These are phyloP conservation scores for Dyspetes luteomarginatus DNA, from an alignment of 2,888 invertebrate genomes.

Conservation along the genomic window DNA sequence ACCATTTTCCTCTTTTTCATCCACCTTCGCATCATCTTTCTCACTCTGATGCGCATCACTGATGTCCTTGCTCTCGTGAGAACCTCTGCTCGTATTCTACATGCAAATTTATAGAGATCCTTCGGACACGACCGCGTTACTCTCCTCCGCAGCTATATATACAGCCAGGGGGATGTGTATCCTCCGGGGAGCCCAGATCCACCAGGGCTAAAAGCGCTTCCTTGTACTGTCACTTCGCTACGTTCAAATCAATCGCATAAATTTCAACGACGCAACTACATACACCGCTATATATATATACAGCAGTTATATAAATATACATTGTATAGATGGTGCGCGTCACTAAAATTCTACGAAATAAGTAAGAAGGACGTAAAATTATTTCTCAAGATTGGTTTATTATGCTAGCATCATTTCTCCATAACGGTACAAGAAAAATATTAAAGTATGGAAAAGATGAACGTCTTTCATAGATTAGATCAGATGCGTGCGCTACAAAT, in stretches of 20 bases:
- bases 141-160: slow-evolving; percentile 70
- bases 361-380: slow-evolving; percentile 26
- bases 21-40: slow-evolving; percentile 37
- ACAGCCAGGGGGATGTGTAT: slow-evolving; percentile 74
- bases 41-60: slow-evolving; percentile 51
- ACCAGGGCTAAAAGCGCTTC: slow-evolving; percentile 83
- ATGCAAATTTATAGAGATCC: slow-evolving; percentile 84
- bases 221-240: slow-evolving; percentile 83
- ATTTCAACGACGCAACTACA: slow-evolving; percentile 78
- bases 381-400: slow-evolving; percentile 16
- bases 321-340: slow-evolving; percentile 17
- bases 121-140: slow-evolving; percentile 80
- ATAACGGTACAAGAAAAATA: not conserved
- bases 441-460: not conserved
- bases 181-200: slow-evolving; percentile 78
- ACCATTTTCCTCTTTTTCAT: slow-evolving; percentile 26
- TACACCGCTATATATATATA: slow-evolving; percentile 62
- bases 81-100: slow-evolving; percentile 81
- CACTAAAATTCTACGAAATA: slow-evolving; percentile 38
- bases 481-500: not conserved
- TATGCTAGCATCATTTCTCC: slow-evolving; percentile 23
- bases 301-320: slow-evolving; percentile 43
- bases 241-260: slow-evolving; percentile 83
- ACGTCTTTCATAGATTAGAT: not conserved
- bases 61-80: slow-evolving; percentile 71